These are phyloP conservation scores for Pseudobourletiella spinata DNA, from an alignment of 1,140 invertebrate genomes.

Conservation along the genomic window DNA sequence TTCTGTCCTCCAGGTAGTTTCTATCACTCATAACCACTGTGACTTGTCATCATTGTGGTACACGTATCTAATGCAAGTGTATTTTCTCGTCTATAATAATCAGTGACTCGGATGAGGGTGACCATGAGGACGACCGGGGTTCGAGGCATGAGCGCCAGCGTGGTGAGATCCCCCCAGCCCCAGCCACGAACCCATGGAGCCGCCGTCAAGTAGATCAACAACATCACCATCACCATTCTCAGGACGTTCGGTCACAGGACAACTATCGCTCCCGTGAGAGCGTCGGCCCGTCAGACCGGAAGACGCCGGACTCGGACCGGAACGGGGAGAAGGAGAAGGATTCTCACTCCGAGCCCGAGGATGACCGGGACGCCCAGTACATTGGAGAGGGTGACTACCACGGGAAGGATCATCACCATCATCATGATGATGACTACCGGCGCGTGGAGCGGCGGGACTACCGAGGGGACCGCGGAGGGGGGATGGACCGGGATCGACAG, in stretches of 20 bases:
- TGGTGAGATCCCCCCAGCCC: background rate
- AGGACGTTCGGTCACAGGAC: no score
- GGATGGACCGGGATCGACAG: background rate
- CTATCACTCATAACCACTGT: no score
- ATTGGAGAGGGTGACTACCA: background rate
- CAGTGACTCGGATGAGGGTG: background rate
- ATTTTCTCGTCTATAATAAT: no score
- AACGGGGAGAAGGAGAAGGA: conserved; percentile 25
- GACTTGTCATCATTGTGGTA: no score
- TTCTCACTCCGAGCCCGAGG: conserved; percentile 29
- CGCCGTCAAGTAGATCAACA: background rate
- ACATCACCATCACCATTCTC: background rate
- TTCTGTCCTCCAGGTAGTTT: no score
- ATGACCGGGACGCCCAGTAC: conserved; percentile 22
- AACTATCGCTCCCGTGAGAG: background rate
- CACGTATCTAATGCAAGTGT: no score
- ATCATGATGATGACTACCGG: background rate
- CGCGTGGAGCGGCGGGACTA: background rate
- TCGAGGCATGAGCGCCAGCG: background rate
- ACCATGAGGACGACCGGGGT: background rate
- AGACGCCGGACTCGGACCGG: conserved; percentile 8
- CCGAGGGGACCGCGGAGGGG: background rate
- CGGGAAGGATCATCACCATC: no score
- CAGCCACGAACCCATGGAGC: conserved; percentile 1
- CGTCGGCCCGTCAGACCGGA: background rate